Evolutionary conservation across 2,888 invertebrate genomes (phyloP).

Genomic region (Leptopilina myrica): DNA sequence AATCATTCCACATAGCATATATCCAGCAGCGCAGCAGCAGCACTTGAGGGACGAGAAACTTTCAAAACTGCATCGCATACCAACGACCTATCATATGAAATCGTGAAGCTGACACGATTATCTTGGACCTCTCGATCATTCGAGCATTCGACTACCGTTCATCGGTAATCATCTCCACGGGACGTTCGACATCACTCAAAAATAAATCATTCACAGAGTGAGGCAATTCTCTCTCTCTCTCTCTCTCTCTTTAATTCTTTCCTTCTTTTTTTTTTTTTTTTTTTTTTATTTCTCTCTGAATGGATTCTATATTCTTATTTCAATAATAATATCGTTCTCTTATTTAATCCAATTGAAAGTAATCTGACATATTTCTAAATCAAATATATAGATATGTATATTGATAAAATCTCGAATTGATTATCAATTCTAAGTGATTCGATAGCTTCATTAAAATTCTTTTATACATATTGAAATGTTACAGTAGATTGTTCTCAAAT

Average conservation of each 20-base stretch:
- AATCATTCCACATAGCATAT: conserved; percentile 42
- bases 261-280: too few species aligned
- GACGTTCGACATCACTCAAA: conserved; percentile 14
- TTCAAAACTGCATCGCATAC: conserved; percentile 48
- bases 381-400: background rate
- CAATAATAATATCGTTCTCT: too few species aligned
- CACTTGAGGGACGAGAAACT: conserved; percentile 41
- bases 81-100: conserved; percentile 37
- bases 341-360: conserved; percentile 42
- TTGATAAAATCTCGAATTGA: too few species aligned
- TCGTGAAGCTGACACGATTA: conserved; percentile 31
- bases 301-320: too few species aligned
- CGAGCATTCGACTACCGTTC: conserved; percentile 32
- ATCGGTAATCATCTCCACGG: conserved; percentile 16
- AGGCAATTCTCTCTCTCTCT: too few species aligned
- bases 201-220: conserved; percentile 8
- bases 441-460: too few species aligned
- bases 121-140: conserved; percentile 30
- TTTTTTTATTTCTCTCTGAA: too few species aligned
- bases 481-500: too few species aligned
- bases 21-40: conserved; percentile 3
- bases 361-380: background rate
- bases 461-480: too few species aligned
- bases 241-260: too few species aligned
- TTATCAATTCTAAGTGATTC: too few species aligned